phyloP scores from a whole-genome alignment of 2,113 vertebrate genomes.

The Dromaius novaehollandiae region DNA sequence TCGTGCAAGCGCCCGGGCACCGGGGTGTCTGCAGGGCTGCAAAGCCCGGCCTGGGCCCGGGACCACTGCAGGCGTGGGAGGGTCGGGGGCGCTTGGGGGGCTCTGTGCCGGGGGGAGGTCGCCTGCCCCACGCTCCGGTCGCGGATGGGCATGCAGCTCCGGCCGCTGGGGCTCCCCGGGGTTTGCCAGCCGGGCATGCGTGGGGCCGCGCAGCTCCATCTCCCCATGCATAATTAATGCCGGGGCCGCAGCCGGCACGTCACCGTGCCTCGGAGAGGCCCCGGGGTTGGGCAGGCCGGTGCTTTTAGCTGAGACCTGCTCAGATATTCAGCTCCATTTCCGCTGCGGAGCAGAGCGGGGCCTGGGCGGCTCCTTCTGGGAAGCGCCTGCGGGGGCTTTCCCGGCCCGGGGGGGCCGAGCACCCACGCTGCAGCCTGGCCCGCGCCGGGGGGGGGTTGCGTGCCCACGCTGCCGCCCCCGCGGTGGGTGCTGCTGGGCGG shows the following conservation, averaged over 20 bases:
- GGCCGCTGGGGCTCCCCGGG: background rate
- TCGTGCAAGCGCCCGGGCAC: fast-evolving
- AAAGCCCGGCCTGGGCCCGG: fast-evolving
- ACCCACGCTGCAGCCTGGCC: background rate
- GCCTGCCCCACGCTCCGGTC: too few species aligned
- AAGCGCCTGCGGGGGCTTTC: conserved; percentile 35
- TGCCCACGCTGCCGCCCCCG: too few species aligned
- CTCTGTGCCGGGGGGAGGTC: too few species aligned
- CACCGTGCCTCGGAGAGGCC: background rate
- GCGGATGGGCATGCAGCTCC: too few species aligned
- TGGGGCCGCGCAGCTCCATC: background rate
- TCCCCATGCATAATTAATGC: conserved; percentile 53
- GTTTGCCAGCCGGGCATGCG: background rate
- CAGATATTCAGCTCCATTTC: conserved; percentile 64
- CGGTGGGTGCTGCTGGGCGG: too few species aligned
- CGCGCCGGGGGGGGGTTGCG: too few species aligned
- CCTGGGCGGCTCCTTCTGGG: conserved; percentile 45
- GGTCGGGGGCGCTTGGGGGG: too few species aligned
- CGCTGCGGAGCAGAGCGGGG: background rate
- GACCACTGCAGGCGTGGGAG: background rate
- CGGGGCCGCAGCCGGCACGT: background rate
- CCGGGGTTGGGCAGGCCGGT: background rate
- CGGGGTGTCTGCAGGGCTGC: background rate
- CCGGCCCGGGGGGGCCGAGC: background rate
- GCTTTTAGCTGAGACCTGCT: conserved; percentile 58